Evolutionary conservation across 2,113 vertebrate genomes (phyloP), one percentile per base, ranked within the genome.

Genomic region (Colaptes auratus): DNA sequence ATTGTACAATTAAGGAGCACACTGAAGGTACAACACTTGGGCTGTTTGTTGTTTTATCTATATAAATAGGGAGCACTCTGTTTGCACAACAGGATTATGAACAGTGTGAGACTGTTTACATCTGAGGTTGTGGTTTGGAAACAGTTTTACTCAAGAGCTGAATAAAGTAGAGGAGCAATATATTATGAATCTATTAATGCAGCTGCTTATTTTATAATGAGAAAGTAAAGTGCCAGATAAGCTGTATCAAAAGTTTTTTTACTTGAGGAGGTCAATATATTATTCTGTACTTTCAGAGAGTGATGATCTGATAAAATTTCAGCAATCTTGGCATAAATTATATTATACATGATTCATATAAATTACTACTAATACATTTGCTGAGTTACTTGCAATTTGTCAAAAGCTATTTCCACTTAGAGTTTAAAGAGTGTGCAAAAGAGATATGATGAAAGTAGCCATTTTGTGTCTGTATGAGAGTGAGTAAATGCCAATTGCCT

Each of bases 401-500:
- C 91, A 96, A 87, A 81, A 95, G 39, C 58, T 93, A 50, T 82
- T 95, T 97, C 87, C 39, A 78, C 56, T 96, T 96, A 91, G 27
- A 92, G 7, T 81, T 94, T 92, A 96, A 98, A 92, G 82, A 95
- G 69, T 94, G 73, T 83, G 72, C 66, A 75, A 88, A 93, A 94
- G 52, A 71, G 83, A 94, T 93, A 96, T 91, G 85, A 97, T 96
- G 72, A 91, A 96, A 96, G 79, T 86, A 88, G 95, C 91, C n/a
- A 86, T 97, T 94, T 96, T 92, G 76, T 70, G 80, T 96, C 73
- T 95, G 78, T 95, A 95, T 82, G 82, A 96, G 86, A 94, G 44
- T 84, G 65, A 79, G 86, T 93, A 97, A 97, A 97, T 97, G 85
- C 96, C 96, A 97, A 93, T 96, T 97, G 60, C 77, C 20, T 92